phyloP scores from a whole-genome alignment of 2,797 vertebrate genomes.

The Cirrhinus mrigala region DNA sequence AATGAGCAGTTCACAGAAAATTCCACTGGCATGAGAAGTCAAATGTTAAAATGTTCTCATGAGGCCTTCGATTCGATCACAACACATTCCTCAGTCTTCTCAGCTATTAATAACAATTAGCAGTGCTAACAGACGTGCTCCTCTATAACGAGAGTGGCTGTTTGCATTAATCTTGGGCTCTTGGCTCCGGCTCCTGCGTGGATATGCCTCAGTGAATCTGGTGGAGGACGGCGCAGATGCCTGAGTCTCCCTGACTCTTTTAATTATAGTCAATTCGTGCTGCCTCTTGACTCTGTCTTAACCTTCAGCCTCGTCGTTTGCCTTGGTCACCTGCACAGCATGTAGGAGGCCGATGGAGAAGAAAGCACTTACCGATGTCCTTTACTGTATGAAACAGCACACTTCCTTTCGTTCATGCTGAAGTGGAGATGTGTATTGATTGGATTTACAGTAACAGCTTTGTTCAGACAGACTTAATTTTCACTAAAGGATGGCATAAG shows the following conservation, averaged over 20 bases:
- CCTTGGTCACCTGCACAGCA: neutral
- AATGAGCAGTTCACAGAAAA: conserved; percentile 14
- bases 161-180: conserved; percentile 32
- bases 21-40: neutral
- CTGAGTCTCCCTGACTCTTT: conserved; percentile 24
- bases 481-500: neutral
- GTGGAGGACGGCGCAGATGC: conserved; percentile 1
- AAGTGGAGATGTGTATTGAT: conserved; percentile 14
- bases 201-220: conserved; percentile 30
- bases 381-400: conserved; percentile 14
- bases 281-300: conserved; percentile 32
- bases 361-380: neutral
- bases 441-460: conserved; percentile 20
- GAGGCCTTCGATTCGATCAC: conserved; percentile 20
- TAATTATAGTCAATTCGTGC: conserved; percentile 47
- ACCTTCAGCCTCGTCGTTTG: conserved; percentile 52
- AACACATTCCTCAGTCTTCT: conserved; percentile 29
- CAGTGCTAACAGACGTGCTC: conserved; percentile 26
- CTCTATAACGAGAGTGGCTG: conserved; percentile 26
- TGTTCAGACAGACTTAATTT: neutral
- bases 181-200: conserved; percentile 14
- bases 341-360: neutral
- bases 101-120: conserved; percentile 52
- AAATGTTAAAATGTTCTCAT: conserved; percentile 12
- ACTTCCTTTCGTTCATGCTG: neutral